Conservation (phyloP, 2,113 vertebrate genomes). For the Leuciscus idus region DNA sequence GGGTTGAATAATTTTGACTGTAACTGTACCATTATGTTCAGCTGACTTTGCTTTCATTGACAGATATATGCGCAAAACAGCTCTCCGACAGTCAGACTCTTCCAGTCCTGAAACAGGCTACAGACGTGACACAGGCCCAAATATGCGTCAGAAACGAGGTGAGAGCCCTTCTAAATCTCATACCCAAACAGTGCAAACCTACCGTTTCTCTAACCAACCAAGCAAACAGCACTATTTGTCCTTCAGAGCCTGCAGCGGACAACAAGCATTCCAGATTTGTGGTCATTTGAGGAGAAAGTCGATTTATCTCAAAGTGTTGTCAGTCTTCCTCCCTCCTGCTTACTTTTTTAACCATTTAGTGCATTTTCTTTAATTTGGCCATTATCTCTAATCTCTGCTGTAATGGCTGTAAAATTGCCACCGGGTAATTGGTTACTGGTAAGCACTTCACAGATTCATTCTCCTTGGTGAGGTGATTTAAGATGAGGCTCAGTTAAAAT, state of each 20-base stretch:
- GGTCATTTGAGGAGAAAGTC: not conserved
- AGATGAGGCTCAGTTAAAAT: not conserved
- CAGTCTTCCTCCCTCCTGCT: not conserved
- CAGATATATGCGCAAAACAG: conserved; percentile 82
- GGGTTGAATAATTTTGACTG: too few species aligned
- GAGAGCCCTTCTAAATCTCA: conserved; percentile 48
- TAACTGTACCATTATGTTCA: not conserved
- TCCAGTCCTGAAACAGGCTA: conserved; percentile 82
- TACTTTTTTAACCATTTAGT: conserved; percentile 13
- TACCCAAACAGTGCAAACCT: not conserved
- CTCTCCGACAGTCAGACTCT: conserved; percentile 80
- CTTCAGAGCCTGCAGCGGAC: not conserved
- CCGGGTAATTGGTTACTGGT: not conserved
- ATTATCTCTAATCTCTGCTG: conserved; percentile 29
- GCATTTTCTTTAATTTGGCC: conserved; percentile 23
- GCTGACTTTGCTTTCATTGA: not conserved
- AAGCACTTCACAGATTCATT: not conserved
- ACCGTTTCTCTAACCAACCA: conserved; percentile 2
- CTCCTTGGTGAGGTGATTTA: not conserved
- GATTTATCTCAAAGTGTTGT: not conserved
- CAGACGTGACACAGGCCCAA: conserved; percentile 82
- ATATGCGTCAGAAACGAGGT: conserved; percentile 86
- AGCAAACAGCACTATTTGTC: not conserved
- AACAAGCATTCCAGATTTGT: not conserved
- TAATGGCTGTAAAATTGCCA: conserved; percentile 15